phyloP scores from a whole-genome alignment of 2,797 vertebrate genomes.

The Anisognathus igniventris region DNA sequence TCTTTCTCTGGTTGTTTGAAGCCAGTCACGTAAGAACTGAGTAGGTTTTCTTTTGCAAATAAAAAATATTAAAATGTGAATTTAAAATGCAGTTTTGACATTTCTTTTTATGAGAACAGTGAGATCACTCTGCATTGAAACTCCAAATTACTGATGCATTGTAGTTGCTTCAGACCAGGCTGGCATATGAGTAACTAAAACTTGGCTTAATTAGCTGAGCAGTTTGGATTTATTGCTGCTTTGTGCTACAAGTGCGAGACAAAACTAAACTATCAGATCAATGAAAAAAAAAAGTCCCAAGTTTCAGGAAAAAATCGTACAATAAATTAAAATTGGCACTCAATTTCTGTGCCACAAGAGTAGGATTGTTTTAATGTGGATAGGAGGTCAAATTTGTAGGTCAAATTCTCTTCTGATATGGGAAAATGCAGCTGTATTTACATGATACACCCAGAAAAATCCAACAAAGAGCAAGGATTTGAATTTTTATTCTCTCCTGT shows the following conservation, averaged over 20 bases:
- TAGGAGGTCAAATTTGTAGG: not conserved
- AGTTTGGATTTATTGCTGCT: constrained; percentile 32
- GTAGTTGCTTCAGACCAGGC: not conserved
- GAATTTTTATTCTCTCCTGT: not conserved
- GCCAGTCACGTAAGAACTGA: not conserved
- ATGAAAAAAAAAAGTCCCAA: not conserved
- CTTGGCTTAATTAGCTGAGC: not conserved
- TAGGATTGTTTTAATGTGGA: not conserved
- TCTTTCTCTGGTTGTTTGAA: not conserved
- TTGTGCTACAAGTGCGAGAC: not conserved
- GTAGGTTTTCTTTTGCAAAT: not conserved
- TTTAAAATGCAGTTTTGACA: not conserved
- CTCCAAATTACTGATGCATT: not conserved
- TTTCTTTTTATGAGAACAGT: not conserved
- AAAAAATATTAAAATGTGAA: not conserved
- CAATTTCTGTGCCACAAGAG: not conserved
- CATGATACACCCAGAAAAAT: not conserved
- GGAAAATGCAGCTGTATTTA: constrained; percentile 25
- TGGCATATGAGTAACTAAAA: not conserved
- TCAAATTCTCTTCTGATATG: not conserved
- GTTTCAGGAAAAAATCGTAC: not conserved
- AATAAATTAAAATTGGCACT: not conserved
- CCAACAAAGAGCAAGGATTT: not conserved
- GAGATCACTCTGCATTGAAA: not conserved
- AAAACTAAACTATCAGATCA: not conserved